Evolutionary conservation across 2,888 invertebrate genomes (phyloP).

Genomic region (Tiphia femorata): DNA sequence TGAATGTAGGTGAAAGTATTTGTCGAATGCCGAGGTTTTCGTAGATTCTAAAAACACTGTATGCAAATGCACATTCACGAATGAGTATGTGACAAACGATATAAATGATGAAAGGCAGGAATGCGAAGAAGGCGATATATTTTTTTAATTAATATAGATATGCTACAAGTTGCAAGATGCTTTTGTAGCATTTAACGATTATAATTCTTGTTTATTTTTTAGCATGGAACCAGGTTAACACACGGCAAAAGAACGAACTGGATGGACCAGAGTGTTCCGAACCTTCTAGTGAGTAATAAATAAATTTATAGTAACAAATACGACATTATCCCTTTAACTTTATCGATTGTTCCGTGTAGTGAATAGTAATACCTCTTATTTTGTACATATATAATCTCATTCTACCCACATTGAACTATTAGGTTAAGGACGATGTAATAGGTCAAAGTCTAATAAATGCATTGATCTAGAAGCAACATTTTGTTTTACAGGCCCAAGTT

Average conservation of each 20-base stretch:
- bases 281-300: constrained; percentile 53
- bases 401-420: background rate
- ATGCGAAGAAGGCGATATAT: background rate
- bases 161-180: background rate
- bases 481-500: constrained; percentile 69
- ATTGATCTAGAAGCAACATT: no score
- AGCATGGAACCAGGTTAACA: constrained; percentile 80
- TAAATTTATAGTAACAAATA: background rate
- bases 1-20: constrained; percentile 77
- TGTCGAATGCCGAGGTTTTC: background rate
- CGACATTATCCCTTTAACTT: no score
- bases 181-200: background rate
- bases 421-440: constrained; percentile 2
- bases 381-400: background rate
- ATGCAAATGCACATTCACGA: no score
- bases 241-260: constrained; percentile 72
- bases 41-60: background rate
- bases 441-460: constrained; percentile 23
- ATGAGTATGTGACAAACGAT: no score
- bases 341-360: no score
- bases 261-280: constrained; percentile 70
- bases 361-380: no score
- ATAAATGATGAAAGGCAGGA: no score
- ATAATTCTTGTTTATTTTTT: constrained; percentile 31
- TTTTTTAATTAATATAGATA: background rate